phyloP scores from a whole-genome alignment of 2,888 invertebrate genomes.

The Octonoba sinensis region DNA sequence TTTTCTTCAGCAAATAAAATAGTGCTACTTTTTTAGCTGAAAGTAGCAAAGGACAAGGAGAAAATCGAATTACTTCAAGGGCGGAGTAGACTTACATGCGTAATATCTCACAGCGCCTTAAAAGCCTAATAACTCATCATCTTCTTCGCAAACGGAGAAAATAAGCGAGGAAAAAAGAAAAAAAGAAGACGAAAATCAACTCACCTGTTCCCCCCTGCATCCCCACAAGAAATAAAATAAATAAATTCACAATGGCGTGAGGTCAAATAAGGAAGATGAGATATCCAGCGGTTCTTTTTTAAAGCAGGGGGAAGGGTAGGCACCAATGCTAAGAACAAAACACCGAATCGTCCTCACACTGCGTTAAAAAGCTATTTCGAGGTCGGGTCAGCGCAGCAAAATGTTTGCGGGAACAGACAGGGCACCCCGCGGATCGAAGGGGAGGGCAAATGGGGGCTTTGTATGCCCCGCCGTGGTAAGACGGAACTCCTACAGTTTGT shows the following conservation, averaged over 20 bases:
- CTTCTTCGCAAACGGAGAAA: conserved; percentile 2
- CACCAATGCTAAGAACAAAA: conserved; percentile 5
- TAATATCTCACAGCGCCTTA: conserved; percentile 55
- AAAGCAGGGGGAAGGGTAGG: conserved; percentile 17
- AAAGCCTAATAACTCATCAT: conserved; percentile 57
- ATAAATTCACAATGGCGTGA: conserved; percentile 29
- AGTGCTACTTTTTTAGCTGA: too few relatives aligned
- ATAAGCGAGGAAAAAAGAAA: conserved; percentile 15
- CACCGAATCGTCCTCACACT: conserved; percentile 25
- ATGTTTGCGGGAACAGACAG: conserved; percentile 49
- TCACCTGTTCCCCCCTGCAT: conserved; percentile 3
- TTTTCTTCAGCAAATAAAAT: too few relatives aligned
- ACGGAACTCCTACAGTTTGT: conserved; percentile 64
- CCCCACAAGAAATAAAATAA: conserved; percentile 23
- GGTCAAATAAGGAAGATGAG: conserved; percentile 61
- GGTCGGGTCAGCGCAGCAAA: conserved; percentile 41
- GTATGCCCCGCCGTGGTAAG: conserved; percentile 41
- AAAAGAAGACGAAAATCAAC: conserved; percentile 22
- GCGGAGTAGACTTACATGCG: conserved; percentile 34
- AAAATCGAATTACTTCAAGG: conserved; percentile 42
- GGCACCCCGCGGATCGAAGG: conserved; percentile 28
- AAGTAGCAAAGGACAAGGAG: conserved; percentile 5
- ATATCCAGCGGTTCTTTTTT: conserved; percentile 47
- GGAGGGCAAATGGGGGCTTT: conserved; percentile 19
- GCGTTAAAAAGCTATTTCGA: conserved; percentile 56